phyloP scores from a whole-genome alignment of 1,140 invertebrate genomes.

The Drosophila sturtevanti region DNA sequence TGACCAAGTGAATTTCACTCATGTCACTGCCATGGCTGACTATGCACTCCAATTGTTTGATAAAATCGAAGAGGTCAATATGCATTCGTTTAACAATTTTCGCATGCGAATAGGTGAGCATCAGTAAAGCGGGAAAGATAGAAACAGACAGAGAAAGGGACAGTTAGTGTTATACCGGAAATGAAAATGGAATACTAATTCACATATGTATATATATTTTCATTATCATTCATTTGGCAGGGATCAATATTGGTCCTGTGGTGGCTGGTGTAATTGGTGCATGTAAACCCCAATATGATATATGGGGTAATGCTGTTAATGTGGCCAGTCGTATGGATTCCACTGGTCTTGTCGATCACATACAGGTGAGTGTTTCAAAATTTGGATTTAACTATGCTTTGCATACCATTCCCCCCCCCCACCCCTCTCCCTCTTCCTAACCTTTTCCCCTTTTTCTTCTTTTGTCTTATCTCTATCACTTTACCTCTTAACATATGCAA shows the following conservation, averaged over 20 bases:
- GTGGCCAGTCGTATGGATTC: constrained; percentile 95
- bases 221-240: constrained; percentile 82
- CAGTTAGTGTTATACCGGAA: background rate
- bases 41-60: constrained; percentile 93
- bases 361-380: constrained; percentile 86
- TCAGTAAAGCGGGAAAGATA: no score
- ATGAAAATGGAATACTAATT: background rate
- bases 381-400: constrained; percentile 25
- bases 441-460: no score
- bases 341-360: constrained; percentile 91
- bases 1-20: constrained; percentile 89
- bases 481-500: background rate
- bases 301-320: constrained; percentile 96
- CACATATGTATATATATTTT: no score
- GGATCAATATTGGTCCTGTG: constrained; percentile 96
- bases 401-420: background rate
- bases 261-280: constrained; percentile 98
- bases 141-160: background rate
- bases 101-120: constrained; percentile 92
- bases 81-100: constrained; percentile 99
- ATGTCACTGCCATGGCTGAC: constrained; percentile 95
- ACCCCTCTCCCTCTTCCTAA: background rate
- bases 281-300: constrained; percentile 95
- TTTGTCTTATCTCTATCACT: no score
- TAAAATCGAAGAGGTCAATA: constrained; percentile 95